Percentiles rank a stretch among this genome's conserved stretches.
Conservation (phyloP, 1,140 invertebrate species). For the Aphaenogaster rudis region DNA sequence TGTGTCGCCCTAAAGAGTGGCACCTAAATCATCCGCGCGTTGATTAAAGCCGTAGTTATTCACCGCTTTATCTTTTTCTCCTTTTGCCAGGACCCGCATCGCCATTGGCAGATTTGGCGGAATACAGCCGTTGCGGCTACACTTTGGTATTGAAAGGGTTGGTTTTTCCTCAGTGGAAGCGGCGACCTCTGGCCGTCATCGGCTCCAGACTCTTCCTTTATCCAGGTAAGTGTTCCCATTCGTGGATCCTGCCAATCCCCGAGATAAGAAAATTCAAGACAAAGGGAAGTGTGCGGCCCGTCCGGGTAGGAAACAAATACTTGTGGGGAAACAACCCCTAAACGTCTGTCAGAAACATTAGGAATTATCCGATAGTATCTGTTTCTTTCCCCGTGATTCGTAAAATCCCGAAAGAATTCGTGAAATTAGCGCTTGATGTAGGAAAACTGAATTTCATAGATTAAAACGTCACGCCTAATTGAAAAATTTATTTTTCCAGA, state of each 20-base stretch:
- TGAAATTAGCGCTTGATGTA: conserved; percentile 22
- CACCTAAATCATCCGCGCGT: background rate
- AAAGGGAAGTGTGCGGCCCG: background rate
- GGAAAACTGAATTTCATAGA: background rate
- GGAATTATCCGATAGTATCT: conserved; percentile 32
- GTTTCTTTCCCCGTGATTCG: background rate
- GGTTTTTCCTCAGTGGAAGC: conserved; percentile 91
- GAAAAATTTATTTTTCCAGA: background rate
- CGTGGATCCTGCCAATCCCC: conserved; percentile 43
- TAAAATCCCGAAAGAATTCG: background rate
- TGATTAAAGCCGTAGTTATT: conserved; percentile 59
- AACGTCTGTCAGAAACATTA: conserved; percentile 27
- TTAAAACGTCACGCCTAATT: background rate
- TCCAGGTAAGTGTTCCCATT: conserved; percentile 85
- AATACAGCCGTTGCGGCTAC: conserved; percentile 88
- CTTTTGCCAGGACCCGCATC: conserved; percentile 86
- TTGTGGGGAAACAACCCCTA: conserved; percentile 8
- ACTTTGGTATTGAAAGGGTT: conserved; percentile 90
- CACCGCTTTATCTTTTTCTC: conserved; percentile 46
- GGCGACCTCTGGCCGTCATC: conserved; percentile 88
- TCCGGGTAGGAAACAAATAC: background rate
- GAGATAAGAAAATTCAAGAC: conserved; percentile 58
- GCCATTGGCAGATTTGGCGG: conserved; percentile 83
- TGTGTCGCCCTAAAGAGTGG: background rate
- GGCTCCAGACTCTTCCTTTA: conserved; percentile 89